Evolutionary conservation across 2,113 vertebrate genomes (phyloP), one percentile per base, ranked within the genome.

Genomic region (Erpornis zantholeuca): DNA sequence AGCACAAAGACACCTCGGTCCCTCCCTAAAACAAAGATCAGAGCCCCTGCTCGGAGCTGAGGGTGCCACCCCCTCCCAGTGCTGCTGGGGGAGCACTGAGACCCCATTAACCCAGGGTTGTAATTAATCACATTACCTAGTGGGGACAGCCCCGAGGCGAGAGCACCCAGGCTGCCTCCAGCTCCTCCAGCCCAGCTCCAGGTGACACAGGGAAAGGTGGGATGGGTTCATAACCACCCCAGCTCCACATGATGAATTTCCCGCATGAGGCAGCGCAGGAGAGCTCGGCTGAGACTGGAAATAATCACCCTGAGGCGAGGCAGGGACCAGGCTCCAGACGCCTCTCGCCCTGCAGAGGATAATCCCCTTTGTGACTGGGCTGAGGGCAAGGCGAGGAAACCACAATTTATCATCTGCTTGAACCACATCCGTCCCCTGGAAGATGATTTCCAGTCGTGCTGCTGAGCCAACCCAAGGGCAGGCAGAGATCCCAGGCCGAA

Each of bases 341-440:
- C 71, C 54, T 60, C 88, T 95, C 76, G 11, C 76, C 94, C 86
- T 18, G 64, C 2, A 1, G 76, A 77, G 60, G 79, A 73, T 94
- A 96, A 96, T 96, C 93, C 94, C 96, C 92, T 95, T 72, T 84
- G 93, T 49, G 88, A 7, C 17, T 29, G 88, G 92, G 93, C 64
- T 75, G 1, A 86, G 93, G 88, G 94, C 94, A 93, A 56, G 24
- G 72, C 11, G 1, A 83, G 82, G 35, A 71, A 79, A 59, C 72
- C 82, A 31, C 40, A 3, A 86, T 95, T 93, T 18, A 71, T 94
- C 96, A 94, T 64, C 82, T 3, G 36, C 82, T 49, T 21, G 56
- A 75, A 83, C 78, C 15, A 0, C 66, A 25, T 24, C 91, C 84
- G 11, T 50, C 90, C 93, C n/a, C 68, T 12, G 53, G 11, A 72